Base-by-base conservation (phyloP, 2,888 invertebrate species). In the Polia nebulosa region DNA sequence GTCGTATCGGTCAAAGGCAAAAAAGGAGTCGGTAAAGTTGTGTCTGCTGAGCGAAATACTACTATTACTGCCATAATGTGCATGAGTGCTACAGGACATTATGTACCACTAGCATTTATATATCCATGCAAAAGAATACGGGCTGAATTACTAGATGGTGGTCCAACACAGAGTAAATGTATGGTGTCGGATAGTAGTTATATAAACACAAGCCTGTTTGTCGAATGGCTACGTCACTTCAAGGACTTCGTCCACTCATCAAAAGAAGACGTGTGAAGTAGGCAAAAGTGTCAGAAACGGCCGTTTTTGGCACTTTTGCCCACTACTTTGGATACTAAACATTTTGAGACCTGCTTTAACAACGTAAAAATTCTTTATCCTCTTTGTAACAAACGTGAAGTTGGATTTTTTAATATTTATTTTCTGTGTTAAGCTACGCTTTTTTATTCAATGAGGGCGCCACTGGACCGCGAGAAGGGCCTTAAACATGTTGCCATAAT, bases 11-110 rank as follows among this genome's bases (percentile, higher is more conserved):
- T 22, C 1, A 55, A 25, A 55, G 39, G 55, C 13, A 55, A 55
- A 55, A 55, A 55, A 9, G 36, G 17, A 17, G 55, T 55, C 15
- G 25, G 22, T 3, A 39, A 55, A 36, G 8, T 55, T 36, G 55
- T 55, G 8, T 55, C 39, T 22, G 55, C 22, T 20, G 55, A 55
- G 22, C 36, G 55, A 25, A 36, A 25, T 6, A 20, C 15, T 20
- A 55, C 55, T 15, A 15, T 55, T 1, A 55, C 55, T 15, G 55
- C 53, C 9, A 22, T 53, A 22, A 3, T 20, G 20, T 22, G 53
- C 36, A 36, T 53, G 34, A 53, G 36, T 53, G 53, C 22, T 11
- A 53, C 34, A 22, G 51, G 51, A n/a, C 51, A 52, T 20, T 52
- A n/a, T 29, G 20, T 52, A 11, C 32, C 51, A 17, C 51, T 22